Percentiles rank a stretch among this genome's conserved stretches.
phyloP scores from a whole-genome alignment of 1,140 invertebrate genomes.

The Lepidurus arcticus region DNA sequence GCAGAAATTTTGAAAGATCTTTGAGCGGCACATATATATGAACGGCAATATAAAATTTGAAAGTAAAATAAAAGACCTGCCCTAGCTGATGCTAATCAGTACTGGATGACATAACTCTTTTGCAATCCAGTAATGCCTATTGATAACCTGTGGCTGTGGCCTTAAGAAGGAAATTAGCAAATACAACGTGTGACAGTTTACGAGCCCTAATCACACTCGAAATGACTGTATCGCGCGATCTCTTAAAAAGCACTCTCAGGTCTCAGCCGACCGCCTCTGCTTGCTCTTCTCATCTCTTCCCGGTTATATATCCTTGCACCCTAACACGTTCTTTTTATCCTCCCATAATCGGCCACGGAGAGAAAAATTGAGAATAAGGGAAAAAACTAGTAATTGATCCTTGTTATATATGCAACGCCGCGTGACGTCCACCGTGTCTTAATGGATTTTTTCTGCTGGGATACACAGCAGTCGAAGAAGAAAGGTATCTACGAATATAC shows the following conservation, averaged over 20 bases:
- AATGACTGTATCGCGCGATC: conserved; percentile 13
- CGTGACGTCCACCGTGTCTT: conserved; percentile 17
- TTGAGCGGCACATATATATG: too few species aligned
- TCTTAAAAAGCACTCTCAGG: conserved; percentile 12
- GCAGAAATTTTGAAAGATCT: too few species aligned
- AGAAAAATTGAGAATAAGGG: not conserved
- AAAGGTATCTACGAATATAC: not conserved
- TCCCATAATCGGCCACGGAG: not conserved
- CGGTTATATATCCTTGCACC: not conserved
- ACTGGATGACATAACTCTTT: too few species aligned
- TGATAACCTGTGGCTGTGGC: too few species aligned
- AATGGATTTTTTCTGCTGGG: conserved; percentile 2
- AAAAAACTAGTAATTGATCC: not conserved
- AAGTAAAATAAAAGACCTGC: too few species aligned
- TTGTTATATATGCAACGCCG: conserved; percentile 16
- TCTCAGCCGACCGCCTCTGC: not conserved
- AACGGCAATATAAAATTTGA: too few species aligned
- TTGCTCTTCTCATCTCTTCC: not conserved
- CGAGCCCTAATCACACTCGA: not conserved
- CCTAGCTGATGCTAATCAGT: too few species aligned
- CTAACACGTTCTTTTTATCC: not conserved
- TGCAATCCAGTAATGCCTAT: too few species aligned
- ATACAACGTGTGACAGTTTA: not conserved
- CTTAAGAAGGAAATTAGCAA: too few species aligned
- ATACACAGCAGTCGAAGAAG: conserved; percentile 1